These are phyloP conservation scores for Caenorhabditis sp. DNA, from an alignment of 2,888 invertebrate species.

Conservation along the genomic window DNA sequence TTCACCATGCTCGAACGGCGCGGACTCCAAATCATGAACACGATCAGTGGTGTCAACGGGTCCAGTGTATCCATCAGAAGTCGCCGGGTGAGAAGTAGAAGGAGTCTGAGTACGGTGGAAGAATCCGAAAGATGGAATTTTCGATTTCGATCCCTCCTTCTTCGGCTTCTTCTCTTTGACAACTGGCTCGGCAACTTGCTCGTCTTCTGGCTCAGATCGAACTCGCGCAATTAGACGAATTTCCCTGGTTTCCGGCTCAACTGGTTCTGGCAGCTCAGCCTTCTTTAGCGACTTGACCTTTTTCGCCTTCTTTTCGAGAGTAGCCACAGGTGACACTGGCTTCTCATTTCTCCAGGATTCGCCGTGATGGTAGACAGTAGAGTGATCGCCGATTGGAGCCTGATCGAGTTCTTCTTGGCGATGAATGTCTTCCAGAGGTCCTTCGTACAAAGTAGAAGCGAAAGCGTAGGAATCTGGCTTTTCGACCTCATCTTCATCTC, in stretches of 20 bases:
- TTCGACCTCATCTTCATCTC: slow-evolving; percentile 52
- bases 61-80: slow-evolving; percentile 32
- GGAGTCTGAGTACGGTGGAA: slow-evolving; percentile 22
- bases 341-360: slow-evolving; percentile 29
- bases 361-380: slow-evolving; percentile 50
- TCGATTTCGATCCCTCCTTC: slow-evolving; percentile 10
- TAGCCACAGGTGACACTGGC: slow-evolving; percentile 8
- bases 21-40: slow-evolving; percentile 43
- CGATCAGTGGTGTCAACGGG: slow-evolving; percentile 33
- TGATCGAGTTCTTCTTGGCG: slow-evolving; percentile 27
- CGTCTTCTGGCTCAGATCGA: slow-evolving; percentile 21
- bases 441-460: slow-evolving; percentile 17
- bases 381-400: slow-evolving; percentile 31
- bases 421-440: slow-evolving; percentile 39
- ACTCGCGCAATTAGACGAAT: slow-evolving; percentile 50
- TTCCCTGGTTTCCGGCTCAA: slow-evolving; percentile 38
- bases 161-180: slow-evolving; percentile 13
- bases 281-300: slow-evolving; percentile 38
- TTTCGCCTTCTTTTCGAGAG: slow-evolving; percentile 25
- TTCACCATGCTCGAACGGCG: slow-evolving; percentile 24
- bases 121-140: slow-evolving; percentile 36
- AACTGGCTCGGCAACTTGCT: neutral
- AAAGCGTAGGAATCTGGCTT: slow-evolving; percentile 32
- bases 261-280: slow-evolving; percentile 20
- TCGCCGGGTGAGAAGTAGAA: slow-evolving; percentile 1